phyloP scores from a whole-genome alignment of 2,797 vertebrate species.

The Fundulus diaphanus region DNA sequence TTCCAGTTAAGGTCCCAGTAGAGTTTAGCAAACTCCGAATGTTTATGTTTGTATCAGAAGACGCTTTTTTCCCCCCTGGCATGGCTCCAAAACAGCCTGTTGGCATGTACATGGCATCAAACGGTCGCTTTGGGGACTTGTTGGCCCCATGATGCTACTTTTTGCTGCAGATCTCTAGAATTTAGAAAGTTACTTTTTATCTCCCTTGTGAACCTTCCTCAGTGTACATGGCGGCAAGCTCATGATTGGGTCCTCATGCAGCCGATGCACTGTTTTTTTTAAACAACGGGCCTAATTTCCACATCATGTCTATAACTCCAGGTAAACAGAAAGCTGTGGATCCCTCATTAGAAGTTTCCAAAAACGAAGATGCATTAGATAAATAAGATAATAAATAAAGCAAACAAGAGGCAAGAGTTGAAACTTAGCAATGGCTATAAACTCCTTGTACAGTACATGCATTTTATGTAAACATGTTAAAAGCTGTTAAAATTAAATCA shows the following conservation, averaged over 20 bases:
- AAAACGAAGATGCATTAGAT: not conserved
- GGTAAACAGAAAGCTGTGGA: not conserved
- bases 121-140: not conserved
- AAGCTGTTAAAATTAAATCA: not conserved
- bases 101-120: not conserved
- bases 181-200: not conserved
- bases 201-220: not conserved
- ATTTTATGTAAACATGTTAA: not conserved
- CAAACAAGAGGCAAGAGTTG: not conserved
- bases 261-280: too few relatives aligned
- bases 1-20: not conserved
- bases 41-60: not conserved
- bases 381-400: not conserved
- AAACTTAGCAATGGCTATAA: not conserved
- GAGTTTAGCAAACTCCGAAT: not conserved
- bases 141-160: not conserved
- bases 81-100: not conserved
- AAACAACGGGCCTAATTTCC: not conserved
- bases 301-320: not conserved
- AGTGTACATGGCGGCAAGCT: not conserved
- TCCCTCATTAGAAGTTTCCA: not conserved
- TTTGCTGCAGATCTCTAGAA: not conserved
- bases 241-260: not conserved
- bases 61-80: not conserved
- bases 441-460: not conserved